Evolutionary conservation across 92 coral and sea anemone genomes (phyloP).

Genomic region (Zoanthus solanderi): DNA sequence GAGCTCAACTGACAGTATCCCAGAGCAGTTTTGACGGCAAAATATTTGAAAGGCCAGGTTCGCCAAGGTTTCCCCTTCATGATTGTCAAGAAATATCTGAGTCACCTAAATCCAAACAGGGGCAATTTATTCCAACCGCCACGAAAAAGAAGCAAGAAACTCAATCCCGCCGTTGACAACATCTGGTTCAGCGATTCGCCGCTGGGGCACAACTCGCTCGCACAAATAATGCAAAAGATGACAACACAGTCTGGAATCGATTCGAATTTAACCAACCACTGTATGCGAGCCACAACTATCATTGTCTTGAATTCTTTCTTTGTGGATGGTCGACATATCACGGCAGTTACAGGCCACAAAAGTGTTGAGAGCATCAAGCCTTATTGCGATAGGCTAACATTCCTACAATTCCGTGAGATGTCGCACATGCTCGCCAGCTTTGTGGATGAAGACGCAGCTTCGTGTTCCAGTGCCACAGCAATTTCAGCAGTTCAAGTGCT

Average conservation of each 20-base stretch:
- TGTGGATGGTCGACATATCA: slow-evolving; percentile 7
- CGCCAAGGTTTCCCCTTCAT: no score
- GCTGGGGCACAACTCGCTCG: slow-evolving; percentile 54
- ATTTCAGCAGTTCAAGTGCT: no score
- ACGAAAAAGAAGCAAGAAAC: slow-evolving; percentile 33
- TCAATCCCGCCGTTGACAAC: slow-evolving; percentile 47
- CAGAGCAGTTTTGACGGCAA: not conserved
- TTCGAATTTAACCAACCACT: slow-evolving; percentile 65
- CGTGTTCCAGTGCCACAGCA: no score
- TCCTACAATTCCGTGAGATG: no score
- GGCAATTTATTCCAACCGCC: slow-evolving; percentile 18
- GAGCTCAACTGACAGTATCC: not conserved
- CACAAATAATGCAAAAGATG: slow-evolving; percentile 44
- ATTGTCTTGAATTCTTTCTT: slow-evolving; percentile 30
- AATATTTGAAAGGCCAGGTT: not conserved
- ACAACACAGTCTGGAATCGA: slow-evolving; percentile 48
- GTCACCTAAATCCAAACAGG: slow-evolving; percentile 7
- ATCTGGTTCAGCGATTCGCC: slow-evolving; percentile 56
- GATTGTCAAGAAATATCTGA: not conserved
- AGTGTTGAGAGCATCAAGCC: not conserved
- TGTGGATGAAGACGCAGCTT: no score
- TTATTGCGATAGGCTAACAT: not conserved
- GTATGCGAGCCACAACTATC: slow-evolving; percentile 61
- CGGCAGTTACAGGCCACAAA: not conserved
- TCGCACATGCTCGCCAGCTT: no score